Conservation (phyloP, 2,113 vertebrate species). For the Halichoeres trimaculatus region DNA sequence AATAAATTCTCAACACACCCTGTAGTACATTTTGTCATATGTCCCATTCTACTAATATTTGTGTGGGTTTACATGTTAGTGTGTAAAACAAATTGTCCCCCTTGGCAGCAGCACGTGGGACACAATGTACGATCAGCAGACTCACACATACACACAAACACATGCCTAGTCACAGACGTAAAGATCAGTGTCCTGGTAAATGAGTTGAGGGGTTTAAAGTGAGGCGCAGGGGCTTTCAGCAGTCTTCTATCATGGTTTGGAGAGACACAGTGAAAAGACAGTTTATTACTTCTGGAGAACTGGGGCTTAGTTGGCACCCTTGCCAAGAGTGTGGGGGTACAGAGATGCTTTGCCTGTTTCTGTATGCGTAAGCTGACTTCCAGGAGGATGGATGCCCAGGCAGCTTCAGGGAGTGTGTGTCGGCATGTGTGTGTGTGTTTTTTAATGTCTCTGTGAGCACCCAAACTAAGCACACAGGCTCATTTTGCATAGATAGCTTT, state of each 20-base stretch:
- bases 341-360: conserved; percentile 33
- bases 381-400: conserved; percentile 57
- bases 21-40: neutral
- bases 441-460: neutral
- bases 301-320: conserved; percentile 63
- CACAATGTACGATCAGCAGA: conserved; percentile 24
- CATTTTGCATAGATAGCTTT: neutral
- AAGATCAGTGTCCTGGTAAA: conserved; percentile 56
- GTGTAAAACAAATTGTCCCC: conserved; percentile 34
- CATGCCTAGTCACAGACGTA: conserved; percentile 26
- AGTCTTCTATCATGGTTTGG: conserved; percentile 62
- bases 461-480: neutral
- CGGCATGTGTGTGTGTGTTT: neutral
- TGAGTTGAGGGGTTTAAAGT: conserved; percentile 66
- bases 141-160: conserved; percentile 12
- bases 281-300: conserved; percentile 81
- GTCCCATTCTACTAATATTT: neutral
- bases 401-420: conserved; percentile 18
- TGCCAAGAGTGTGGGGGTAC: conserved; percentile 58
- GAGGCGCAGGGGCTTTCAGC: conserved; percentile 50
- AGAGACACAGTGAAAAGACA: conserved; percentile 64
- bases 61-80: neutral
- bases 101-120: conserved; percentile 22
- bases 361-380: conserved; percentile 23
- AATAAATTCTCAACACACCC: conserved; percentile 3